These are phyloP conservation scores for Machimus rusticus DNA, from an alignment of 2,888 invertebrate species.

Conservation along the genomic window DNA sequence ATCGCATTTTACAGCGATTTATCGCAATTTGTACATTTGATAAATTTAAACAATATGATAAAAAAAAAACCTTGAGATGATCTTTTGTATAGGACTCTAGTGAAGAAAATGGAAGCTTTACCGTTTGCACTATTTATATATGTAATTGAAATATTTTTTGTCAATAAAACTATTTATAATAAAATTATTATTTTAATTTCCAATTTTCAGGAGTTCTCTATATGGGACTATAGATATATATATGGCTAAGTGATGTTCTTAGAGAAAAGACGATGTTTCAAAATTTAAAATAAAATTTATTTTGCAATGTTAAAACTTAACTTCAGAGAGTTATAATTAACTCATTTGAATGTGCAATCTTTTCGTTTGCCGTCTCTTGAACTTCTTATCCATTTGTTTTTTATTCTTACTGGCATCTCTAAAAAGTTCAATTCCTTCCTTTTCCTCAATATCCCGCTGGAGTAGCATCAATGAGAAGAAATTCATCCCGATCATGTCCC, in stretches of 20 bases:
- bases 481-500: conserved; percentile 88
- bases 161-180: conserved; percentile 24
- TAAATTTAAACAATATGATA: background rate
- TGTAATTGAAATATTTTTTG: background rate
- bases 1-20: background rate
- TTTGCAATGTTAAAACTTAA: background rate
- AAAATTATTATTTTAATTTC: background rate
- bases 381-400: conserved; percentile 70
- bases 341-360: conserved; percentile 59
- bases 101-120: conserved; percentile 3
- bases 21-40: conserved; percentile 15
- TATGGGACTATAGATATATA: too few relatives aligned
- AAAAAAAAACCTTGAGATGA: background rate
- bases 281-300: background rate
- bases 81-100: conserved; percentile 2
- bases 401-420: conserved; percentile 74
- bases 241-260: background rate
- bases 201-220: too few relatives aligned
- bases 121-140: conserved; percentile 25
- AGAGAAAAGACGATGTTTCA: background rate
- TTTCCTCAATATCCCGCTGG: conserved; percentile 77
- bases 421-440: conserved; percentile 79
- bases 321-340: background rate
- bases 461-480: conserved; percentile 80
- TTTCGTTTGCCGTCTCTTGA: conserved; percentile 70